phyloP scores from a whole-genome alignment of 2,888 invertebrate genomes.

The Philonicus albiceps region DNA sequence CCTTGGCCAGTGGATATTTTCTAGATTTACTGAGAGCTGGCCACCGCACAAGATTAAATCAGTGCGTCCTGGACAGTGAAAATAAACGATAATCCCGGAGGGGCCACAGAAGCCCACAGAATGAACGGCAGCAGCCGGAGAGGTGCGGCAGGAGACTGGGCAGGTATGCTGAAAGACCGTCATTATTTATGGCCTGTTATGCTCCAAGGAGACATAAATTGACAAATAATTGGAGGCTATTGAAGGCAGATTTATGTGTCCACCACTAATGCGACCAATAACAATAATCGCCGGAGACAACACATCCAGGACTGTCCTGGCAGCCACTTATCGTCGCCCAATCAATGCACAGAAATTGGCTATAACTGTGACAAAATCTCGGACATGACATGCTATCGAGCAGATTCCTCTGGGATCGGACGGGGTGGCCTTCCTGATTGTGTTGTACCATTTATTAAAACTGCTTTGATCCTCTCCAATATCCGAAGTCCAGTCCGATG shows the following conservation, averaged over 20 bases:
- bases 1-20: neutral
- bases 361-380: constrained; percentile 38
- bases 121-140: neutral
- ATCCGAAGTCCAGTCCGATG: neutral
- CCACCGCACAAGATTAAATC: constrained; percentile 17
- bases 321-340: constrained; percentile 37
- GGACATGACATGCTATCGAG: neutral
- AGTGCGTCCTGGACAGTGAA: constrained; percentile 29
- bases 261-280: constrained; percentile 33
- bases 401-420: neutral
- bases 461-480: constrained; percentile 18
- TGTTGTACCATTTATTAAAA: constrained; percentile 27
- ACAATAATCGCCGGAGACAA: constrained; percentile 33
- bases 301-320: constrained; percentile 5
- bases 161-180: constrained; percentile 44
- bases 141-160: neutral
- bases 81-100: constrained; percentile 13
- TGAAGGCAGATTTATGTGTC: constrained; percentile 40
- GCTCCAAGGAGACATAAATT: constrained; percentile 58
- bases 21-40: neutral
- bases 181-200: constrained; percentile 57
- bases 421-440: constrained; percentile 15
- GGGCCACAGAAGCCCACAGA: neutral
- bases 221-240: constrained; percentile 56
- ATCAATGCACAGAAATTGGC: constrained; percentile 37